These are phyloP conservation scores for Globicephala melas DNA, from an alignment of 2,113 vertebrate genomes.

Conservation along the genomic window DNA sequence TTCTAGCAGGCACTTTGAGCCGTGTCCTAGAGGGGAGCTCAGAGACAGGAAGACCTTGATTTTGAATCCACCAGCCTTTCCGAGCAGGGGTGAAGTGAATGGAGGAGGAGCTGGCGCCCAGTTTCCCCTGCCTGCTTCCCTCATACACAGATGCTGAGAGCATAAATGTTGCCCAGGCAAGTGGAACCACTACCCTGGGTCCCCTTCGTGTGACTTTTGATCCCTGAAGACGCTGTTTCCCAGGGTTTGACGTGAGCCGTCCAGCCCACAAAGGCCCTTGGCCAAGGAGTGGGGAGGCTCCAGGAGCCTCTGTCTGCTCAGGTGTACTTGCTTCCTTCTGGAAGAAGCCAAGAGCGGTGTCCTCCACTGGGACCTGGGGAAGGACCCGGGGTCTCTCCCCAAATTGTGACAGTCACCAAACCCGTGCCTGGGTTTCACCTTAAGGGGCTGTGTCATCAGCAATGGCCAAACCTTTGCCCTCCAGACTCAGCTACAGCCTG, in stretches of 20 bases:
- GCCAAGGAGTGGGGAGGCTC: neutral
- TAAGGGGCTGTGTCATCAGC: neutral
- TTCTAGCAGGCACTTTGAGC: neutral
- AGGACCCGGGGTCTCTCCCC: neutral
- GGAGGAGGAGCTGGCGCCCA: neutral
- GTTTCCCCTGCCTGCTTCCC: neutral
- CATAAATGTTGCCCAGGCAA: neutral
- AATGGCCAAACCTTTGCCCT: neutral
- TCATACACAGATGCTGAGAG: neutral
- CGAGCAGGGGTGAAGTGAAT: neutral
- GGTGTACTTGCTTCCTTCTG: neutral
- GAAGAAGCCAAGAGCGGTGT: neutral
- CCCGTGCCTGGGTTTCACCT: neutral
- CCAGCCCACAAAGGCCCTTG: neutral
- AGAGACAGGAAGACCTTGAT: neutral
- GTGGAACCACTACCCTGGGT: neutral
- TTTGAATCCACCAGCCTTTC: neutral
- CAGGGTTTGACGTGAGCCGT: neutral
- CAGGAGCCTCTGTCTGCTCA: neutral
- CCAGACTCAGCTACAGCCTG: neutral
- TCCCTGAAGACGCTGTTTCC: neutral
- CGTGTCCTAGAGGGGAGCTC: neutral
- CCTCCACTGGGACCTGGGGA: neutral
- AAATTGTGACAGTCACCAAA: neutral
- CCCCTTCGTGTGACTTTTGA: neutral